These are phyloP conservation scores for Danaus chrysippus DNA, from an alignment of 2,888 invertebrate genomes.

Conservation along the genomic window DNA sequence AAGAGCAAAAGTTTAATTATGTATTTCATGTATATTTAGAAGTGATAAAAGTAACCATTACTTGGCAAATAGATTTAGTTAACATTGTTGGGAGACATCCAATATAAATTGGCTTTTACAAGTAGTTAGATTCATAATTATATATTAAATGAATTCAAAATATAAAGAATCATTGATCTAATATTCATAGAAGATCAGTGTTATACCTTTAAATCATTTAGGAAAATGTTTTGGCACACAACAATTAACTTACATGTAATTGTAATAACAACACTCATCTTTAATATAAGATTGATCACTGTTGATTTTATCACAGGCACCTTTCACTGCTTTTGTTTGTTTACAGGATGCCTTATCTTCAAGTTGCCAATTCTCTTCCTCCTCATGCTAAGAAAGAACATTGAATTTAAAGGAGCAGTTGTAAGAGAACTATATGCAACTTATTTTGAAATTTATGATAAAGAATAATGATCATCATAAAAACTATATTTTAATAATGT, in stretches of 20 bases:
- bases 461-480: too few species aligned
- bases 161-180: background rate
- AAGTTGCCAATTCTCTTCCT: conserved; percentile 67
- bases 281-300: conserved; percentile 55
- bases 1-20: too few species aligned
- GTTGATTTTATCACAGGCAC: conserved; percentile 41
- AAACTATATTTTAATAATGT: too few species aligned
- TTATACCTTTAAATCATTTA: too few species aligned
- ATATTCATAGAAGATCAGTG: too few species aligned
- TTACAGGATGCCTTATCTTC: conserved; percentile 60
- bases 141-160: background rate
- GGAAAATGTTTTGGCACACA: too few species aligned
- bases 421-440: too few species aligned
- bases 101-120: conserved; percentile 14
- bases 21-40: background rate
- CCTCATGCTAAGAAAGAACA: conserved; percentile 55
- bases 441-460: too few species aligned
- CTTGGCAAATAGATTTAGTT: background rate
- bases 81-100: conserved; percentile 15
- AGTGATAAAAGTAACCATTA: conserved; percentile 9
- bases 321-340: conserved; percentile 51
- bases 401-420: too few species aligned
- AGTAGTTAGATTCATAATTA: background rate
- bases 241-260: conserved; percentile 47
- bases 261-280: conserved; percentile 75